Evolutionary conservation across 2,888 invertebrate species (phyloP).

Genomic region (Gymnoscelis rufifasciata): DNA sequence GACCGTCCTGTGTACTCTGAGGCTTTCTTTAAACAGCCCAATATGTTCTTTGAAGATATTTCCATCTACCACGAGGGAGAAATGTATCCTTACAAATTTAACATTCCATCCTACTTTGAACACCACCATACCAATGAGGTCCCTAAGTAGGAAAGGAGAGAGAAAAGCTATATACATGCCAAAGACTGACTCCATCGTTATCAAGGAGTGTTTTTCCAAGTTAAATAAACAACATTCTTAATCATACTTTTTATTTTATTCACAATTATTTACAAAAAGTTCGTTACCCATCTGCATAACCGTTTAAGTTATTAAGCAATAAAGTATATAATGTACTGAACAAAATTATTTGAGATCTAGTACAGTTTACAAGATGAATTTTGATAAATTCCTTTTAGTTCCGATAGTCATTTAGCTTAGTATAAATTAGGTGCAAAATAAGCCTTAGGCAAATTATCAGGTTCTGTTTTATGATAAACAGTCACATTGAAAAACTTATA

Average conservation of each 20-base stretch:
- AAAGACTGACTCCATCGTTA: conserved; percentile 6
- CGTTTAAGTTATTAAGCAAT: too few relatives aligned
- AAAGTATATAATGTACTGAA: neutral
- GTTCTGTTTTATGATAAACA: conserved; percentile 50
- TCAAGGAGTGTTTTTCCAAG: neutral
- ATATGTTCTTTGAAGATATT: conserved; percentile 81
- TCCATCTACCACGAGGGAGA: conserved; percentile 72
- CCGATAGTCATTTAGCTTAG: too few relatives aligned
- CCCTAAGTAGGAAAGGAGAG: conserved; percentile 39
- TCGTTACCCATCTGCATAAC: too few relatives aligned
- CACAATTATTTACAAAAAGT: neutral
- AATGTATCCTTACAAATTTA: conserved; percentile 46
- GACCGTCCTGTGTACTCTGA: conserved; percentile 71
- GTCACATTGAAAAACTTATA: conserved; percentile 60
- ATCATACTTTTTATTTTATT: neutral
- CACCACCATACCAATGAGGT: conserved; percentile 35
- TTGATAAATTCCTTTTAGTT: too few relatives aligned
- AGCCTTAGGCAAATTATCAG: conserved; percentile 33
- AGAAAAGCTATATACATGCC: conserved; percentile 26
- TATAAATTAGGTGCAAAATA: conserved; percentile 54
- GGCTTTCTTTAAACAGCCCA: conserved; percentile 74
- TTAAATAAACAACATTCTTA: conserved; percentile 9
- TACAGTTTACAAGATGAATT: too few relatives aligned
- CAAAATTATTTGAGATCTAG: neutral
- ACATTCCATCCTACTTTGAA: conserved; percentile 38